phyloP scores from a whole-genome alignment of 1,140 invertebrate genomes.

The Dermatophagoides farinae region DNA sequence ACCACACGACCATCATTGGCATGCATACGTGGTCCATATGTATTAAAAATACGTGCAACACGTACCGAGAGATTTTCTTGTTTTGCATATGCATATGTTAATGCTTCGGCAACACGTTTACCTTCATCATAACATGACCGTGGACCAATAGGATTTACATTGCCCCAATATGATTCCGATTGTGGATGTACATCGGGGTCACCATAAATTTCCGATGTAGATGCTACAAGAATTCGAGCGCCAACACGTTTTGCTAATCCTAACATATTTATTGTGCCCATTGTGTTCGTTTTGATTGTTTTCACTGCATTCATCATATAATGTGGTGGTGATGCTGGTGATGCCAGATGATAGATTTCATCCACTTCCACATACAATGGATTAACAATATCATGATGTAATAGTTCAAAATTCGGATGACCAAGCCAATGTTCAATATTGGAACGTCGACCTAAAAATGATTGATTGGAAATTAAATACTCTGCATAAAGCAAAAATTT shows the following conservation, averaged over 20 bases:
- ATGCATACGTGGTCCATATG: conserved; percentile 98
- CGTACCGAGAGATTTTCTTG: conserved; percentile 84
- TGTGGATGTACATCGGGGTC: conserved; percentile 93
- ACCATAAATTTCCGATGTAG: conserved; percentile 95
- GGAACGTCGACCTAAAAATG: conserved; percentile 44
- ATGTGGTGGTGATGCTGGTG: conserved; percentile 92
- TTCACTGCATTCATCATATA: conserved; percentile 99
- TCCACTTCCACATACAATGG: conserved; percentile 94
- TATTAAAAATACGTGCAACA: conserved; percentile 96
- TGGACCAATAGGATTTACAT: conserved; percentile 89
- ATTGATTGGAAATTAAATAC: too few species aligned
- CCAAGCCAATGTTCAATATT: conserved; percentile 98
- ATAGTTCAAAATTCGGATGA: conserved; percentile 94
- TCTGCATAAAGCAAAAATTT: neutral
- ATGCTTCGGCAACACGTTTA: conserved; percentile 85
- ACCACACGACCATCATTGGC: conserved; percentile 97
- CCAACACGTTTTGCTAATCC: conserved; percentile 78
- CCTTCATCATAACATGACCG: conserved; percentile 97
- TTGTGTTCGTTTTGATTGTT: conserved; percentile 96
- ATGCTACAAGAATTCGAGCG: conserved; percentile 82
- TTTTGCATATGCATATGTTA: conserved; percentile 89
- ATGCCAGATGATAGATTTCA: conserved; percentile 96
- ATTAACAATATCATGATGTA: conserved; percentile 97
- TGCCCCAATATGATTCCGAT: conserved; percentile 88
- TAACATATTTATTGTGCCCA: conserved; percentile 98